phyloP scores from a whole-genome alignment of 1,140 invertebrate genomes.

The Heliothis subflexa region DNA sequence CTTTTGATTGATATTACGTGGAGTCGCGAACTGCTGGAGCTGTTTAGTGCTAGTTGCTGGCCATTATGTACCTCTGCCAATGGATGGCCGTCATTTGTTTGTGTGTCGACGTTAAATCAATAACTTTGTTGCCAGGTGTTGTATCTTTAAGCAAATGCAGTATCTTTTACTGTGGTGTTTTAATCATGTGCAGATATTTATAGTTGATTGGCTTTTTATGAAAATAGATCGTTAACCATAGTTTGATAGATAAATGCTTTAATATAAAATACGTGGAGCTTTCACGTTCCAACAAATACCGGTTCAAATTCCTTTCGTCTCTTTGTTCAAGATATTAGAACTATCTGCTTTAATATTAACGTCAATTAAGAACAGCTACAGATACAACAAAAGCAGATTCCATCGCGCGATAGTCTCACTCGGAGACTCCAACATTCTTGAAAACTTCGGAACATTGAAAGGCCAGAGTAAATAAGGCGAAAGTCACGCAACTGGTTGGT shows the following conservation, averaged over 20 bases:
- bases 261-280: not conserved
- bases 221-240: too few species aligned
- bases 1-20: slow-evolving; percentile 35
- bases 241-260: not conserved
- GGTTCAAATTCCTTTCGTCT: not conserved
- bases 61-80: slow-evolving; percentile 7
- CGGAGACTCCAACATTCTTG: slow-evolving; percentile 34
- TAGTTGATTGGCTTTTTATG: too few species aligned
- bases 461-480: slow-evolving; percentile 35
- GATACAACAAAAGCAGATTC: slow-evolving; percentile 35
- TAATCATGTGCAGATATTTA: not conserved
- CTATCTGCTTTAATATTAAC: slow-evolving; percentile 24
- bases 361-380: slow-evolving; percentile 35
- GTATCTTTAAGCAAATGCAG: not conserved
- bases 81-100: slow-evolving; percentile 1
- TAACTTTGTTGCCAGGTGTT: slow-evolving; percentile 1
- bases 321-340: slow-evolving; percentile 30
- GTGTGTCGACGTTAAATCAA: slow-evolving; percentile 17
- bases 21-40: not conserved
- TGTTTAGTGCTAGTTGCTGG: not conserved
- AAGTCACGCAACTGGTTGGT: slow-evolving; percentile 45
- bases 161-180: not conserved
- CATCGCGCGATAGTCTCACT: slow-evolving; percentile 19
- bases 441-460: slow-evolving; percentile 42
- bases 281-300: not conserved